Evolutionary conservation across 2,797 vertebrate species (phyloP), one percentile per base, ranked within the genome.

Genomic region (Apogon talboti): DNA sequence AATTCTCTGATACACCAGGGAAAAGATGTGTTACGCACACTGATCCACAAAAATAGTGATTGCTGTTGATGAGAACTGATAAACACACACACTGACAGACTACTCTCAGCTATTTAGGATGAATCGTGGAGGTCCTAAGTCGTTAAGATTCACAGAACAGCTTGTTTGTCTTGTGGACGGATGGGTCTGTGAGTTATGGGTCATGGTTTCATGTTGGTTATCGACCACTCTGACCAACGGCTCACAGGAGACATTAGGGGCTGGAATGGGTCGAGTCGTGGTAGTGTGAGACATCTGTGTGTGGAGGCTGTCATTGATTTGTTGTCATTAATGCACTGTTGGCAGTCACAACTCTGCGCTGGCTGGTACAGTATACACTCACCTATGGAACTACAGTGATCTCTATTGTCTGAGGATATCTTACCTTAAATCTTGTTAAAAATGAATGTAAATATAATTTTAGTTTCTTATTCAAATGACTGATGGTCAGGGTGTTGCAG

Each of bases 241-340:
- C 56, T 69, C 58, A 50, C 57, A 24, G 46, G 56, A 61, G 79
- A 51, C 69, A 50, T n/a, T 48, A 33, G 47, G 43, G 19, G 38
- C 11, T 37, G 38, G 59, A 35, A 9, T 8, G 35, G 18, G 46
- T 60, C 30, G 52, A 62, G 38, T 64, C 71, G 43, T 67, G 52
- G 43, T 48, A 37, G 50, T 69, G 64, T 37, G 42, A 71, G 73
- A 46, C 42, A 18, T 56, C 19, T 62, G 45, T 46, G 33, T 63
- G 37, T 43, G 46, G 24, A 51, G 7, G n/a, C 42, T 53, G 14
- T 2, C 58, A 84, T 87, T 68, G 81, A 82, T 85, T 77, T 72
- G 6, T 12, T 38, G 43, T 69, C 33, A 74, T 66, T 66, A 58
- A 60, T 61, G 5, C 19, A 33, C 45, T 49, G 6, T 52, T 66